Conservation (phyloP, 2,888 invertebrate genomes). For the Exocentrus adspersus region DNA sequence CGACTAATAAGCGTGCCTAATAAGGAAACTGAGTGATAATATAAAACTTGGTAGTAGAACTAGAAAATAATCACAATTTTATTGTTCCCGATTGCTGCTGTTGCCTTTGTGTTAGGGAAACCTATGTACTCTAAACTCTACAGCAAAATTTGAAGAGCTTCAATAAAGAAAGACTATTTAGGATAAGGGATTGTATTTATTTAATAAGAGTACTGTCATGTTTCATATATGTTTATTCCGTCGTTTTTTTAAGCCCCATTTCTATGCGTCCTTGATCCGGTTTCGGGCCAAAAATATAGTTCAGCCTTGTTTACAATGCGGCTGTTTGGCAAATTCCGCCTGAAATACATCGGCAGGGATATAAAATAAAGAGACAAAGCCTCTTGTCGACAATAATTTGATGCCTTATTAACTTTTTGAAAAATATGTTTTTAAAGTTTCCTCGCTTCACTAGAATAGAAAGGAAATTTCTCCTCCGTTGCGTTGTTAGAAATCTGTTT, state of each 20-base stretch:
- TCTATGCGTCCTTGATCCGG: slow-evolving; percentile 21
- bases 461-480: background rate
- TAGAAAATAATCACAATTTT: too few relatives aligned
- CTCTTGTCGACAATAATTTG: background rate
- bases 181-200: slow-evolving; percentile 11
- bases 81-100: too few relatives aligned
- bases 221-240: slow-evolving; percentile 14
- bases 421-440: slow-evolving; percentile 4
- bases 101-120: too few relatives aligned
- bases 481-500: background rate
- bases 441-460: background rate
- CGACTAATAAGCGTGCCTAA: too few relatives aligned
- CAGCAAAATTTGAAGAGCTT: slow-evolving; percentile 3
- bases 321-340: slow-evolving; percentile 7
- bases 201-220: slow-evolving; percentile 9
- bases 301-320: slow-evolving; percentile 11
- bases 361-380: slow-evolving; percentile 12
- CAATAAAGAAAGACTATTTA: slow-evolving; percentile 12
- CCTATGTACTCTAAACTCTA: background rate
- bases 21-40: too few relatives aligned
- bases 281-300: slow-evolving; percentile 1
- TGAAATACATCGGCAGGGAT: slow-evolving; percentile 7
- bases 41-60: too few relatives aligned
- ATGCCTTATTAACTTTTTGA: slow-evolving; percentile 5
- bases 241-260: slow-evolving; percentile 17